phyloP scores from a whole-genome alignment of 2,888 invertebrate genomes.

The Blastobasis lacticolella region DNA sequence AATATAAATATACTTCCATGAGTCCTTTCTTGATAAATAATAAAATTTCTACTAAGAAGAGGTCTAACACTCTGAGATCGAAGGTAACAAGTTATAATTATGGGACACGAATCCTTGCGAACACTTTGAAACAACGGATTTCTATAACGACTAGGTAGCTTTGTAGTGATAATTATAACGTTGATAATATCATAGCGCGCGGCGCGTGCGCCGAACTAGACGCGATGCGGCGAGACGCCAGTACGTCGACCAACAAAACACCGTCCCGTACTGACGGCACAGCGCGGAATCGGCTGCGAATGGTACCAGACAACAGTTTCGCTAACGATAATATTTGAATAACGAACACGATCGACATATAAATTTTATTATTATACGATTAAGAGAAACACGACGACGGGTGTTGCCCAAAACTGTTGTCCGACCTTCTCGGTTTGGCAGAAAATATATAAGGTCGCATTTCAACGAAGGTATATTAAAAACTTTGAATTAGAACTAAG shows the following conservation, averaged over 20 bases:
- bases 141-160: constrained; percentile 41
- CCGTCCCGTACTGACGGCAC: no score
- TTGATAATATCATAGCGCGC: constrained; percentile 41
- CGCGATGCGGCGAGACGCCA: no score
- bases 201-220: no score
- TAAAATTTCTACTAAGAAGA: constrained; percentile 56
- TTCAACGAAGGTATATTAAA: neutral
- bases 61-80: constrained; percentile 60
- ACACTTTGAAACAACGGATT: constrained; percentile 36
- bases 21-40: constrained; percentile 43
- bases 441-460: no score
- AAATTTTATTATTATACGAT: no score
- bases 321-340: no score
- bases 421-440: neutral
- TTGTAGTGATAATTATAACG: constrained; percentile 35
- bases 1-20: constrained; percentile 56
- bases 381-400: no score
- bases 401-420: constrained; percentile 1
- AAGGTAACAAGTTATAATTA: constrained; percentile 48
- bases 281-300: no score
- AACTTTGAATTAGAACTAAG: constrained; percentile 43
- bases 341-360: no score
- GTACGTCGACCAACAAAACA: no score
- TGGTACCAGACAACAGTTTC: no score
- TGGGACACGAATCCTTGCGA: constrained; percentile 40